Evolutionary conservation across 1,140 invertebrate species (phyloP), one percentile per base, ranked within the genome.

Genomic region (Hetaerina americana): DNA sequence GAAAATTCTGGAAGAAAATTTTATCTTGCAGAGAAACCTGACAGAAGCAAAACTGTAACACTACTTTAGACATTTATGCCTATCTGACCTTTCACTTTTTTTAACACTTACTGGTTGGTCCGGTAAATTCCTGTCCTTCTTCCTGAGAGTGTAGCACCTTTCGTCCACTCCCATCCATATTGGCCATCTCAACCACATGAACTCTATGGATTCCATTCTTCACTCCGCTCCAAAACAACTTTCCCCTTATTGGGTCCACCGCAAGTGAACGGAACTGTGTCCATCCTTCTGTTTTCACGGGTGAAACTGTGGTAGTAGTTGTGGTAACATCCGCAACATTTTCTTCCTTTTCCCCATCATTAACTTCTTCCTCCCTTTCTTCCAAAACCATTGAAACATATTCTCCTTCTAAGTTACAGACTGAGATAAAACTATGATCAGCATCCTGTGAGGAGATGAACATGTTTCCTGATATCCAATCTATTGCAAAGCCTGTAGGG

Each of bases 381-480:
- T 76, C 76, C 8, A 80, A 76, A 6, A 83, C 82, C 0, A 86
- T 83, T 0, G 86, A 85, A 28, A 85, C 76, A 76, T 85, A 92
- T 77, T 92, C 89, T 2, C 92, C 93, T 74, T 88, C 82, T 8
- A 93, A 80, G 75, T 88, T 90, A 29, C 87, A 88, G 0, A 87
- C 89, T 49, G 85, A 83, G 66, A 92, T 92, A 40, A 82, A 82
- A 57, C 85, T 84, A 28, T 79, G 76, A 22, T 77, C 78, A 10
- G 76, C 77, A 26, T 27, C 73, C 66, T 78, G 77, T 0, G 85
- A 86, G 22, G 83, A 81, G 72, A 92, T 87, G 79, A 91, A 92
- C 82, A 93, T 83, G 73, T 90, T 86, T 25, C 84, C 81, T 15
- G 90, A 90, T 66, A 92, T 85, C 91, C 91, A 94, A 81, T 95